phyloP scores from a whole-genome alignment of 2,113 vertebrate species.

The Xenopus laevis region DNA sequence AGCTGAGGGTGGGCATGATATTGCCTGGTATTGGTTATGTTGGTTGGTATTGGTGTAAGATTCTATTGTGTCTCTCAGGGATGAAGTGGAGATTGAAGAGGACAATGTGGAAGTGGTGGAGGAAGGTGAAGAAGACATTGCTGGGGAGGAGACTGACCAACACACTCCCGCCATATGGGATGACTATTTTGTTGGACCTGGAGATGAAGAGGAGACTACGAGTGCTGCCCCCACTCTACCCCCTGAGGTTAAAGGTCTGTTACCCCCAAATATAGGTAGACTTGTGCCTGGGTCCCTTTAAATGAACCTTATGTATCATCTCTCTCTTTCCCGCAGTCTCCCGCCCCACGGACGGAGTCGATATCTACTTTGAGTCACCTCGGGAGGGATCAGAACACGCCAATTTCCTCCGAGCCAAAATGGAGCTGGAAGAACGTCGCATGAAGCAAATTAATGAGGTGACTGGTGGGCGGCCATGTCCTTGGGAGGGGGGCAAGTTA shows the following conservation, averaged over 20 bases:
- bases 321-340: constrained; percentile 53
- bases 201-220: constrained; percentile 55
- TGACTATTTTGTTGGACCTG: constrained; percentile 74
- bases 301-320: too few relatives aligned
- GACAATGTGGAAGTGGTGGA: constrained; percentile 47
- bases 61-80: neutral
- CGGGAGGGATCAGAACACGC: constrained; percentile 83
- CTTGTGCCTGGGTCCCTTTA: too few relatives aligned
- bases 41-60: too few relatives aligned
- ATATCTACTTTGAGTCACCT: constrained; percentile 87
- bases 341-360: constrained; percentile 83
- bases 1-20: neutral
- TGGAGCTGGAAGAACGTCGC: constrained; percentile 82
- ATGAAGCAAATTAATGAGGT: constrained; percentile 92
- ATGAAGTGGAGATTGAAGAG: constrained; percentile 51
- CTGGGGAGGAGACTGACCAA: constrained; percentile 28
- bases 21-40: neutral
- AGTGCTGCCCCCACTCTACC: constrained; percentile 30
- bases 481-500: too few relatives aligned
- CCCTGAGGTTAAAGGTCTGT: constrained; percentile 48
- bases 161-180: constrained; percentile 61
- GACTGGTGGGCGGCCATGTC: constrained; percentile 11
- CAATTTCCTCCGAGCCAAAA: constrained; percentile 84
- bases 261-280: neutral
- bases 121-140: constrained; percentile 39